Evolutionary conservation across 2,113 vertebrate species (phyloP).

Genomic region (Cepphus grylle): DNA sequence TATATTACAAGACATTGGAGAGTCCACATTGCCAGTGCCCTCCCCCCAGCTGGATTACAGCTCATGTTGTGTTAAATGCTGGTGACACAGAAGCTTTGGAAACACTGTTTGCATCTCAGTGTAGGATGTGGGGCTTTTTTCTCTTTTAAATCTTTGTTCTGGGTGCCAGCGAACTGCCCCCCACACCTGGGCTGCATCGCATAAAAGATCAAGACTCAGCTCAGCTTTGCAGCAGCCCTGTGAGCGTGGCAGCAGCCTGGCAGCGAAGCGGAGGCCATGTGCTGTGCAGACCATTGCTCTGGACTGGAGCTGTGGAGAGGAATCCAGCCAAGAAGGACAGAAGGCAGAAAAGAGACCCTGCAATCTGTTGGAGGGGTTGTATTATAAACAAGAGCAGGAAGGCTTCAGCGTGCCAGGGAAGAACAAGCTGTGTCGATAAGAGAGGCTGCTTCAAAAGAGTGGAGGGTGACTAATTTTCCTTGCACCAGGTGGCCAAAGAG

Average conservation of each 20-base stretch:
- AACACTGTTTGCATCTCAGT: neutral
- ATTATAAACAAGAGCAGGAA: constrained; percentile 53
- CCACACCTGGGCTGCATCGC: neutral
- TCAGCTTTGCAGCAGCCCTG: neutral
- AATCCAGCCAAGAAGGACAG: constrained; percentile 59
- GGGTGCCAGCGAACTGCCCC: neutral
- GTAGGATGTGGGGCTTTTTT: neutral
- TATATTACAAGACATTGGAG: neutral
- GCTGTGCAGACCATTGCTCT: constrained; percentile 41
- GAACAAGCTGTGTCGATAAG: constrained; percentile 43
- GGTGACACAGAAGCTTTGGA: neutral
- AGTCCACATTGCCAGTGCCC: neutral
- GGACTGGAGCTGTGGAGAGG: constrained; percentile 39
- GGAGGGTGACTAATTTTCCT: constrained; percentile 2
- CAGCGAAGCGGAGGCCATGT: neutral
- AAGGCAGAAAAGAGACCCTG: constrained; percentile 57
- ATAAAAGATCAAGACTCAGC: neutral
- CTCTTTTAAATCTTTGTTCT: neutral
- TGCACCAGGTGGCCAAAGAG: neutral
- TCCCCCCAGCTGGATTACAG: neutral
- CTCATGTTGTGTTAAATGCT: neutral
- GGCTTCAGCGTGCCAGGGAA: constrained; percentile 30
- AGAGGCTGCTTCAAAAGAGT: constrained; percentile 15
- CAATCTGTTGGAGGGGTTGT: constrained; percentile 53
- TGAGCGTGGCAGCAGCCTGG: neutral